Conservation (phyloP, 2,797 vertebrate species). For the Manis crassicaudata region DNA sequence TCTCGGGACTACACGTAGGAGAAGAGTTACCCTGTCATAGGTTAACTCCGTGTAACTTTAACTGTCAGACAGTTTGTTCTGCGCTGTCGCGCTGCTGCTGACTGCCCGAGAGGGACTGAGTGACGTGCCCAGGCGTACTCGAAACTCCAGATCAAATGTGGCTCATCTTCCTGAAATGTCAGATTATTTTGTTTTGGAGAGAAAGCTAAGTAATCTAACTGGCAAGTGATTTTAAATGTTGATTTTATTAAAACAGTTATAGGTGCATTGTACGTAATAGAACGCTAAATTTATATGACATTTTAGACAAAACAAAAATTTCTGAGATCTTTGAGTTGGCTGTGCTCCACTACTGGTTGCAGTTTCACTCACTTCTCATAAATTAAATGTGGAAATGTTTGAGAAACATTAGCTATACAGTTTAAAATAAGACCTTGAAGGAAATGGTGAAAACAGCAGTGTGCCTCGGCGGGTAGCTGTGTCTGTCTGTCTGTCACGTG, state of each 20-base stretch:
- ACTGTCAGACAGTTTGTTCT: neutral
- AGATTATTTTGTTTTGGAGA: neutral
- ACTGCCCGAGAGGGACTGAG: too few species aligned
- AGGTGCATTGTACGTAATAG: neutral
- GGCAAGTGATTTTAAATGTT: neutral
- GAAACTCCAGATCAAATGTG: neutral
- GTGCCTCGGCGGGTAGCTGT: neutral
- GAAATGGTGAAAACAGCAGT: neutral
- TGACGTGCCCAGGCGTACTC: too few species aligned
- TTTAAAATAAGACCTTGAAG: neutral
- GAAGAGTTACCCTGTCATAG: neutral
- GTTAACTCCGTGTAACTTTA: neutral
- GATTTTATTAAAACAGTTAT: neutral
- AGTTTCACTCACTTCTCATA: neutral
- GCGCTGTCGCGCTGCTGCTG: neutral
- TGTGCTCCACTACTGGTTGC: neutral
- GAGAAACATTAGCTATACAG: neutral
- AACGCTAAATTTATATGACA: neutral
- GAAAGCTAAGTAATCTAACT: neutral
- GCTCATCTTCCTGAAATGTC: neutral
- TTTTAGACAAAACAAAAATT: neutral
- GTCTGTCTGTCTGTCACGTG: rapidly evolving
- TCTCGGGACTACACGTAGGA: neutral
- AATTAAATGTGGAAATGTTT: neutral
- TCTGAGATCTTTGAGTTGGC: neutral